These are phyloP conservation scores for Drosophila nasuta DNA, from an alignment of 1,140 invertebrate genomes.

Conservation along the genomic window DNA sequence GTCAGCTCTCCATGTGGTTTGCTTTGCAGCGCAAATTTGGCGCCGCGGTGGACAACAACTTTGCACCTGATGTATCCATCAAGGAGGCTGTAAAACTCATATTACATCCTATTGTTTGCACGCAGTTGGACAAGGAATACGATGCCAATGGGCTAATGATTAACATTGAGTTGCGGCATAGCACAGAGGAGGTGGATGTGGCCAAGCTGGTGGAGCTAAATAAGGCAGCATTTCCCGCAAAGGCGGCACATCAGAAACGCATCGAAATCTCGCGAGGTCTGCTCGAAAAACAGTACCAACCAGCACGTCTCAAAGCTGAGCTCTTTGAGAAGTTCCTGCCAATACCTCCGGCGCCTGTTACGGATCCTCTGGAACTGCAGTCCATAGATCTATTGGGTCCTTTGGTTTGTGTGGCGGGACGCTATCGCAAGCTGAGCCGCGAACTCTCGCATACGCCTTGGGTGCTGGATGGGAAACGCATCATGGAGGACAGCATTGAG, in stretches of 20 bases:
- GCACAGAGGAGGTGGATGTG: constrained; percentile 59
- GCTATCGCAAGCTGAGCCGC: constrained; percentile 95
- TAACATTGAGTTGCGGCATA: constrained; percentile 68
- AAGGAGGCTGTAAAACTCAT: constrained; percentile 79
- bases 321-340: constrained; percentile 85
- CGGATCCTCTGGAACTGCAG: constrained; percentile 80
- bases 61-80: constrained; percentile 71
- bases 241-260: constrained; percentile 56
- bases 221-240: constrained; percentile 55
- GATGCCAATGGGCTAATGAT: constrained; percentile 79
- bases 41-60: constrained; percentile 46
- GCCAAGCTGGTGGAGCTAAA: constrained; percentile 60
- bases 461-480: constrained; percentile 93
- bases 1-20: constrained; percentile 85
- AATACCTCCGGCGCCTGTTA: constrained; percentile 85
- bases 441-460: constrained; percentile 97
- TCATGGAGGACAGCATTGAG: constrained; percentile 94
- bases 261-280: constrained; percentile 86
- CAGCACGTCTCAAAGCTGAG: constrained; percentile 81
- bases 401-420: constrained; percentile 88
- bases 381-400: constrained; percentile 86
- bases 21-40: constrained; percentile 84
- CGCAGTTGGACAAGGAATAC: constrained; percentile 65
- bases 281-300: constrained; percentile 85
- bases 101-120: constrained; percentile 70